Percentiles rank a stretch among this genome's conserved stretches.
phyloP scores from a whole-genome alignment of 2,113 vertebrate genomes.

The Cinclus mexicanus region DNA sequence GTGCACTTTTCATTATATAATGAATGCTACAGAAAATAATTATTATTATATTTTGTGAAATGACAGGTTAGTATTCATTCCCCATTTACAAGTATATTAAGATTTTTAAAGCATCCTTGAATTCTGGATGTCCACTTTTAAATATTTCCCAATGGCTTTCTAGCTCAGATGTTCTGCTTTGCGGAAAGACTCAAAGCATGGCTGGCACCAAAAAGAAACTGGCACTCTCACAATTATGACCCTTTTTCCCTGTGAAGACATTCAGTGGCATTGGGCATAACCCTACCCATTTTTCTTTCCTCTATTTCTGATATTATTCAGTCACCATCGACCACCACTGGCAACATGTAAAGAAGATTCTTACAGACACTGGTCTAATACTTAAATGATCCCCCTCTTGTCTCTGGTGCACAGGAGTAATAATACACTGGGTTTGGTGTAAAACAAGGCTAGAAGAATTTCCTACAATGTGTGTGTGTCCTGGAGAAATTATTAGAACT shows the following conservation, averaged over 20 bases:
- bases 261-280: background rate
- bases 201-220: background rate
- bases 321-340: background rate
- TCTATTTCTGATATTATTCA: background rate
- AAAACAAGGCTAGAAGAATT: background rate
- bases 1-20: background rate
- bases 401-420: background rate
- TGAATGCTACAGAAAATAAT: background rate
- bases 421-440: accelerated
- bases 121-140: background rate
- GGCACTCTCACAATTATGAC: background rate
- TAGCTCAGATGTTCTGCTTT: background rate
- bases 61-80: background rate
- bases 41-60: background rate
- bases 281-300: background rate
- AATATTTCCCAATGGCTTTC: background rate
- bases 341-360: background rate
- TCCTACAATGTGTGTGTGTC: background rate
- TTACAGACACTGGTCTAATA: background rate
- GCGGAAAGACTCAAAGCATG: background rate
- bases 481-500: background rate
- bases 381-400: background rate
- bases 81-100: background rate
- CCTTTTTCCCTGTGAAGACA: background rate
- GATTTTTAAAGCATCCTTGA: background rate